A percentile compares a stretch with the other conserved stretches of the same genome.
Evolutionary conservation across 2,797 vertebrate genomes (phyloP).

Genomic region (Labroides dimidiatus): DNA sequence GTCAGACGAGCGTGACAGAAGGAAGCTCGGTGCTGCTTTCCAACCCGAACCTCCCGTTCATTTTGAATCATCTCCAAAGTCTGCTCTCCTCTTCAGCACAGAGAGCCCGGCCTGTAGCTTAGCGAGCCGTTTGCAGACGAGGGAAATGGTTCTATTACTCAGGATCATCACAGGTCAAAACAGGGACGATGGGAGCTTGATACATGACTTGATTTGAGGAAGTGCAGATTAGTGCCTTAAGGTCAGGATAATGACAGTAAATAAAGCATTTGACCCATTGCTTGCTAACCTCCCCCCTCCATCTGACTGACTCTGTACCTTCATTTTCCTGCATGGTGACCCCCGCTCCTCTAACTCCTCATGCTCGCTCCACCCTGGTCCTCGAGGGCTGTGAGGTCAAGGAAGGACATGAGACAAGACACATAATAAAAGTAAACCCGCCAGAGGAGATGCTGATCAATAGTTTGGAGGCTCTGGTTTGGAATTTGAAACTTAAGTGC

Average conservation of each 20-base stretch:
- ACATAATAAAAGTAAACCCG: constrained; percentile 63
- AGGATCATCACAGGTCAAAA: constrained; percentile 2
- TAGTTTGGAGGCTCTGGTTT: constrained; percentile 65
- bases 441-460: constrained; percentile 75
- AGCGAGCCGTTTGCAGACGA: too few relatives aligned
- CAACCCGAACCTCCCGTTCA: neutral
- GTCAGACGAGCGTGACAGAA: neutral
- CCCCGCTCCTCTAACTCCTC: constrained; percentile 37
- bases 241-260: neutral
- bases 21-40: neutral
- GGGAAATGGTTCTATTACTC: neutral
- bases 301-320: constrained; percentile 14
- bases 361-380: constrained; percentile 49
- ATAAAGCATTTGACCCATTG: constrained; percentile 28
- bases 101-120: too few relatives aligned
- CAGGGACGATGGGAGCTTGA: constrained; percentile 11
- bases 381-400: constrained; percentile 54
- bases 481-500: constrained; percentile 59
- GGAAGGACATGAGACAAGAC: constrained; percentile 62
- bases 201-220: constrained; percentile 25
- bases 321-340: constrained; percentile 64
- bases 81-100: too few relatives aligned
- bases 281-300: constrained; percentile 45
- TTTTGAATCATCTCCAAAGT: too few relatives aligned
- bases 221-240: constrained; percentile 31